Evolutionary conservation across 2,888 invertebrate species (phyloP).

Genomic region (Glaucopsyche alexis): DNA sequence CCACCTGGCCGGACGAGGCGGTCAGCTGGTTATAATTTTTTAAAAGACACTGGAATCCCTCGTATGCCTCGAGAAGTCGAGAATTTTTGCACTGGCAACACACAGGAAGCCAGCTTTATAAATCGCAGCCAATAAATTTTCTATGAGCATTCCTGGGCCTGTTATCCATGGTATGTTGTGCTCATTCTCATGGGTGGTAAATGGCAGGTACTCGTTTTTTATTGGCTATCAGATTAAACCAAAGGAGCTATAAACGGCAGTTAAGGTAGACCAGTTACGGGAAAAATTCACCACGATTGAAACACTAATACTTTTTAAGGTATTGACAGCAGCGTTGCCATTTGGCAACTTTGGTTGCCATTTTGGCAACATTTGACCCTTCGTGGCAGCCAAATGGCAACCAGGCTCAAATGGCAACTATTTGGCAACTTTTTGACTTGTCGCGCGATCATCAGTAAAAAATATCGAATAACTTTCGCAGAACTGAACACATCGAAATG

Average conservation of each 20-base stretch:
- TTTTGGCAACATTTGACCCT: too few relatives aligned
- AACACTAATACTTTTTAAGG: neutral
- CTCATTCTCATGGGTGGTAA: conserved; percentile 21
- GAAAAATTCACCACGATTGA: neutral
- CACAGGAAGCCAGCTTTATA: conserved; percentile 23
- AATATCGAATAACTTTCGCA: too few relatives aligned
- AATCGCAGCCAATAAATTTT: conserved; percentile 26
- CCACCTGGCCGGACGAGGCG: conserved; percentile 42
- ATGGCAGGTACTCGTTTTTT: neutral
- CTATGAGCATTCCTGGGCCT: conserved; percentile 20
- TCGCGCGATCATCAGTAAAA: too few relatives aligned
- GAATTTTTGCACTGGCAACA: conserved; percentile 25
- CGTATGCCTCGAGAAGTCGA: neutral
- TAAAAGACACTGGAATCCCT: conserved; percentile 16
- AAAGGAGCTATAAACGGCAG: neutral
- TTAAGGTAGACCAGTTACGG: neutral
- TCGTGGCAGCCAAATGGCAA: too few relatives aligned
- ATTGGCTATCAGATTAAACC: conserved; percentile 9
- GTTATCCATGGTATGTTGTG: conserved; percentile 24
- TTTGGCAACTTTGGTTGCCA: too few relatives aligned
- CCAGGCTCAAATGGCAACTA: too few relatives aligned
- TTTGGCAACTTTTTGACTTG: too few relatives aligned
- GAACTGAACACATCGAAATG: too few relatives aligned
- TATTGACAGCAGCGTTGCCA: neutral
- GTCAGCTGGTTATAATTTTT: conserved; percentile 41